Evolutionary conservation across 2,797 vertebrate species (phyloP).

Genomic region (Natrix natrix): DNA sequence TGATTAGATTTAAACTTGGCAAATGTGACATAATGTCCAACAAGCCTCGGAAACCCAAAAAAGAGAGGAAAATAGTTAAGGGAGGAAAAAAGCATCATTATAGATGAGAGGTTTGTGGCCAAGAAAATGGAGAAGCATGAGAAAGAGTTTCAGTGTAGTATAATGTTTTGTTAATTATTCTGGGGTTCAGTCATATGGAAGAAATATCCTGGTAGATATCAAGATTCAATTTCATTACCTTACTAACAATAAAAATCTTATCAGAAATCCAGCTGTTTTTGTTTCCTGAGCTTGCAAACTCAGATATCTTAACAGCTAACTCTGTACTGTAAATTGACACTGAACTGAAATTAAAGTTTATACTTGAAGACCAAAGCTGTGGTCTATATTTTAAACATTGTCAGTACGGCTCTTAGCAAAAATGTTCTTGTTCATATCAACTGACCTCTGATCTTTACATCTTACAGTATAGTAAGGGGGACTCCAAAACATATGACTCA

Average conservation of each 20-base stretch:
- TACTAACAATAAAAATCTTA: neutral
- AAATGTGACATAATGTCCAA: neutral
- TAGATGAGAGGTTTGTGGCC: neutral
- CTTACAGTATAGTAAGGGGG: too few species aligned
- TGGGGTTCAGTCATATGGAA: neutral
- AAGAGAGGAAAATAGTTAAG: neutral
- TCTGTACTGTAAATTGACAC: too few species aligned
- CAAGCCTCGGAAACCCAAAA: neutral
- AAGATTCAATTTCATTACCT: neutral
- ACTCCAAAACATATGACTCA: too few species aligned
- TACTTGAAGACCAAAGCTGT: too few species aligned
- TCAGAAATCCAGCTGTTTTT: neutral
- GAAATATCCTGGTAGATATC: neutral
- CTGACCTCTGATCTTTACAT: too few species aligned
- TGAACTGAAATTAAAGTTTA: too few species aligned
- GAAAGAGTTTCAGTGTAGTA: neutral
- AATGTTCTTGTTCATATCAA: too few species aligned
- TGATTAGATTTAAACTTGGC: neutral
- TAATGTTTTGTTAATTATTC: neutral
- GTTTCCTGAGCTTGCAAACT: too few species aligned
- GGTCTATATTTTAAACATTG: too few species aligned
- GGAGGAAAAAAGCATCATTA: neutral
- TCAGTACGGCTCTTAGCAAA: too few species aligned
- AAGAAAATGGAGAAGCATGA: neutral
- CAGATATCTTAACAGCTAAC: too few species aligned